Percentiles rank a stretch among this genome's conserved stretches.
phyloP scores from a whole-genome alignment of 1,140 invertebrate genomes.

The Rhagoletis zephyria region DNA sequence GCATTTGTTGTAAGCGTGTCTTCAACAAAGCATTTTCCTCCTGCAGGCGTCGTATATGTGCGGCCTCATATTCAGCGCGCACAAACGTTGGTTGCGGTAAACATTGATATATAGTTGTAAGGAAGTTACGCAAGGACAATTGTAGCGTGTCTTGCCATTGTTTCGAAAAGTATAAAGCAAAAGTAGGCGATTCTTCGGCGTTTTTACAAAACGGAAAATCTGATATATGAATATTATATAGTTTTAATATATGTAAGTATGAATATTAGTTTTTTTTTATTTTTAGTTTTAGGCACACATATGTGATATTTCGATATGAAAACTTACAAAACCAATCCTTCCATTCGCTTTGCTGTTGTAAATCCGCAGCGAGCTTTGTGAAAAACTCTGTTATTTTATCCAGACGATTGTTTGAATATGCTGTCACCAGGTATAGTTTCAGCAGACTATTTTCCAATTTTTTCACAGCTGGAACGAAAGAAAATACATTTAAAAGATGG shows the following conservation, averaged over 20 bases:
- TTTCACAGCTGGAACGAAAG: constrained; percentile 83
- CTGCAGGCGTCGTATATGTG: constrained; percentile 84
- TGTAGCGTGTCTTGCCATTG: constrained; percentile 96
- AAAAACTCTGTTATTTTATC: constrained; percentile 94
- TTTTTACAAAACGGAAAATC: constrained; percentile 92
- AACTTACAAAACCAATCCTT: constrained; percentile 96
- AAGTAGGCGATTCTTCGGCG: constrained; percentile 90
- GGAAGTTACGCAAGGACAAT: constrained; percentile 94
- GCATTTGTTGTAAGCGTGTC: constrained; percentile 73
- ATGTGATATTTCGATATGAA: too few species aligned
- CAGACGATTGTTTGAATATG: constrained; percentile 83
- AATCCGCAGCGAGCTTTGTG: constrained; percentile 86
- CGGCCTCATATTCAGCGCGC: constrained; percentile 88
- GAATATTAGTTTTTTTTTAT: too few species aligned
- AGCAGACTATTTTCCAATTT: constrained; percentile 92
- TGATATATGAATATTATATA: constrained; percentile 74
- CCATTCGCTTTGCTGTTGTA: constrained; percentile 93
- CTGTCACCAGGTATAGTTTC: constrained; percentile 92
- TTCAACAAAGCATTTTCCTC: constrained; percentile 87
- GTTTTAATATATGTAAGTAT: not conserved
- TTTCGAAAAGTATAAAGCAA: constrained; percentile 90
- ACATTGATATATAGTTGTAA: constrained; percentile 91
- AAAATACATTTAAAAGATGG: constrained; percentile 64
- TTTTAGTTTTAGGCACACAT: constrained; percentile 55
- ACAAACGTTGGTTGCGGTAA: constrained; percentile 88